Evolutionary conservation across 2,797 vertebrate genomes (phyloP).

Genomic region (Catharus ustulatus): DNA sequence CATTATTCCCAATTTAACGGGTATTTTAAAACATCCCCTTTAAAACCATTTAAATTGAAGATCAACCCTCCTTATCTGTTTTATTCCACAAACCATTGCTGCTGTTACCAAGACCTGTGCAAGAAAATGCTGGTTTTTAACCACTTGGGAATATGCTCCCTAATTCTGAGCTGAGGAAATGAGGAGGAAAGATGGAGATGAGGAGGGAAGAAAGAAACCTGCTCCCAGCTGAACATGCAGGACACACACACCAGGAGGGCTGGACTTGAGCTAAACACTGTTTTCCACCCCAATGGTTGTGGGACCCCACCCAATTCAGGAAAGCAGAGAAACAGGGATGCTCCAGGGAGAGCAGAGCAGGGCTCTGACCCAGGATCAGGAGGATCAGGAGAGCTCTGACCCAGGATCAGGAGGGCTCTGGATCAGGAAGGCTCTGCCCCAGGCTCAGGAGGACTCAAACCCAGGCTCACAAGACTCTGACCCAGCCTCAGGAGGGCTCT

Average conservation of each 20-base stretch:
- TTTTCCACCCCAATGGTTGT: background rate
- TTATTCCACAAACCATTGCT: background rate
- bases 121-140: background rate
- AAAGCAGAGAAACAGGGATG: background rate
- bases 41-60: background rate
- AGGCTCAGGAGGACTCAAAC: no score
- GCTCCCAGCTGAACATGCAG: background rate
- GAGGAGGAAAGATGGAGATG: rapidly evolving
- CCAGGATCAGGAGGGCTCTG: background rate
- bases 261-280: rapidly evolving
- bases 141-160: background rate
- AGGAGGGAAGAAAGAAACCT: background rate
- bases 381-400: no score
- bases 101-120: background rate
- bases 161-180: background rate
- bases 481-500: no score
- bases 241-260: background rate
- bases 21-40: background rate
- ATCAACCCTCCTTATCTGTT: background rate
- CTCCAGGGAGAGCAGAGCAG: background rate
- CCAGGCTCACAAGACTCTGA: no score
- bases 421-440: conserved; percentile 6
- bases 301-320: background rate
- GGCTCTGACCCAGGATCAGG: conserved; percentile 82
- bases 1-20: background rate